These are phyloP conservation scores for Scortum barcoo DNA, from an alignment of 2,113 vertebrate genomes.

Conservation along the genomic window DNA sequence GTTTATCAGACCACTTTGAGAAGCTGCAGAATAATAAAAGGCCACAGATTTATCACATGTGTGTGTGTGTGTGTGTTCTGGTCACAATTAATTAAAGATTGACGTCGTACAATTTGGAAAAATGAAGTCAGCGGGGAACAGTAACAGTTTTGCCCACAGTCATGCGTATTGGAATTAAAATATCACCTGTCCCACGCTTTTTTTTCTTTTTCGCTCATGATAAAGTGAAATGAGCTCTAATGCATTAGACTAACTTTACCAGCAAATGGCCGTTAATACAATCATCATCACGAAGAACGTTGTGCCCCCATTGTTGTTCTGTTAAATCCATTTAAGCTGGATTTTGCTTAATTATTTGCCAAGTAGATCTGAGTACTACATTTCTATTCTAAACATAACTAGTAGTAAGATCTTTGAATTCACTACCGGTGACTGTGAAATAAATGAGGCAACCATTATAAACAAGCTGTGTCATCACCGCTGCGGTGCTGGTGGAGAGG, in stretches of 20 bases:
- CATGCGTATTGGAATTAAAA: neutral
- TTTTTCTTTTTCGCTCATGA: no score
- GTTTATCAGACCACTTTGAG: neutral
- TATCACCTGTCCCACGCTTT: neutral
- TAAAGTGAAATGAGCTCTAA: neutral
- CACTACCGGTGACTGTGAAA: neutral
- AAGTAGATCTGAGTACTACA: neutral
- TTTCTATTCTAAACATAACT: neutral
- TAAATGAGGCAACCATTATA: neutral
- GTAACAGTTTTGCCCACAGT: neutral
- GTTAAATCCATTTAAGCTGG: neutral
- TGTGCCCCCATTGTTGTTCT: neutral
- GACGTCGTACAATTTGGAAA: neutral
- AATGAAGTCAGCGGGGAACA: neutral
- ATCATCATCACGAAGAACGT: neutral
- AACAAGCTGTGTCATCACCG: constrained; percentile 59
- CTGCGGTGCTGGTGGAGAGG: constrained; percentile 58
- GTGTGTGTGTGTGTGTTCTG: neutral
- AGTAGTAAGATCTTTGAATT: neutral
- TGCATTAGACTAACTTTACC: neutral
- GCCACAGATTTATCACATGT: neutral
- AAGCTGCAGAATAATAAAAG: neutral
- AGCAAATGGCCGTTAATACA: neutral
- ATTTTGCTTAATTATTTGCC: neutral
- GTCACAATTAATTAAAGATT: neutral